Evolutionary conservation across 2,113 vertebrate genomes (phyloP).

Genomic region (Leptobrachium leishanense): DNA sequence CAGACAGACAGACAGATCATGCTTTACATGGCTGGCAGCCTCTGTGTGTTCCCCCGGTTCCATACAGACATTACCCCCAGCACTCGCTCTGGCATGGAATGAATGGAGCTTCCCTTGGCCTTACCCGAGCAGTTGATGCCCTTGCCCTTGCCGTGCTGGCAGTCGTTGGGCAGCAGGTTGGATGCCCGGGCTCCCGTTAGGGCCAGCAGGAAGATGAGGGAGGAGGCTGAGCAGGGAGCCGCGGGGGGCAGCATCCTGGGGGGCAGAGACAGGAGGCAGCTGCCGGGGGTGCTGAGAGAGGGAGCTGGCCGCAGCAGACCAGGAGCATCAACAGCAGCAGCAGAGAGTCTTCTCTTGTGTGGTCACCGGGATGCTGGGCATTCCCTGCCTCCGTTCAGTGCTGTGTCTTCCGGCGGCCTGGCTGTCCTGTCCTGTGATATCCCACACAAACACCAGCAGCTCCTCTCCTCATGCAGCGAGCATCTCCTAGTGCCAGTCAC

Average conservation of each 20-base stretch:
- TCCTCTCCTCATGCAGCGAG: neutral
- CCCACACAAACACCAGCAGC: neutral
- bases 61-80: too few species aligned
- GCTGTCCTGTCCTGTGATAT: neutral
- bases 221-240: slow-evolving; percentile 55
- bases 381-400: slow-evolving; percentile 7
- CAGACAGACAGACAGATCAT: slow-evolving; percentile 2
- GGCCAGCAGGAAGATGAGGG: slow-evolving; percentile 55
- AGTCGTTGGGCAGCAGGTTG: slow-evolving; percentile 67
- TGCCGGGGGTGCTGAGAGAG: neutral
- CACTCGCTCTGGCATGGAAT: too few species aligned
- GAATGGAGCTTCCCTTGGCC: slow-evolving; percentile 2
- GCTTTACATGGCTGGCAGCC: too few species aligned
- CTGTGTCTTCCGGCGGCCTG: neutral
- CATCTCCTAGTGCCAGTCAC: slow-evolving; percentile 1
- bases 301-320: slow-evolving; percentile 16
- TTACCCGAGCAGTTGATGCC: slow-evolving; percentile 67
- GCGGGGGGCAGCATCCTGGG: slow-evolving; percentile 51
- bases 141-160: slow-evolving; percentile 64
- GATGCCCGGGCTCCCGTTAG: slow-evolving; percentile 59
- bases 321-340: slow-evolving; percentile 32
- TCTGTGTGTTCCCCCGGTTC: too few species aligned
- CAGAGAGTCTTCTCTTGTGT: neutral
- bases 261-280: slow-evolving; percentile 16
- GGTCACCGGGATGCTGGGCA: slow-evolving; percentile 2